Evolutionary conservation across 2,797 vertebrate genomes (phyloP).

Genomic region (Tauraco hartlaubi): DNA sequence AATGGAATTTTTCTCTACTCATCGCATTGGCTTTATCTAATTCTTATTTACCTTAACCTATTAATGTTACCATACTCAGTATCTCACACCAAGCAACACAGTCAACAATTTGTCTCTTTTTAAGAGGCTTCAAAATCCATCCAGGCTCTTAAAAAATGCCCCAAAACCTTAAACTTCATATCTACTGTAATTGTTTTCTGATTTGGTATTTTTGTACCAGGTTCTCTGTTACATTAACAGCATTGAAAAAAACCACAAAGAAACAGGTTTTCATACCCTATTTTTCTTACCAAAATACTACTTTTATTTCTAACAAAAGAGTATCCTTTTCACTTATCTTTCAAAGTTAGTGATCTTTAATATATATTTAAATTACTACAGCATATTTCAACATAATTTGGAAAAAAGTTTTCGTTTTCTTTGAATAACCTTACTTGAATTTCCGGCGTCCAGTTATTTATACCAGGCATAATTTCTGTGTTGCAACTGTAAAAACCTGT

Average conservation of each 20-base stretch:
- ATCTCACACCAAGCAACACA: neutral
- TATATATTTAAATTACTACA: neutral
- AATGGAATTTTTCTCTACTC: neutral
- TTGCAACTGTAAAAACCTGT: constrained; percentile 98
- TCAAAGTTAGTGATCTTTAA: neutral
- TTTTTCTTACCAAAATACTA: neutral
- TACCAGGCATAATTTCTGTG: constrained; percentile 97
- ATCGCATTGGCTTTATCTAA: neutral
- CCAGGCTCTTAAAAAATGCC: neutral
- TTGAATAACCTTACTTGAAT: constrained; percentile 87
- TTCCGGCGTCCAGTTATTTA: constrained; percentile 96
- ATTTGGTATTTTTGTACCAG: neutral
- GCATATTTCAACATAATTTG: neutral
- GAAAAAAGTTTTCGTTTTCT: neutral
- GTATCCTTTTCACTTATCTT: neutral
- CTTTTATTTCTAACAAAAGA: neutral
- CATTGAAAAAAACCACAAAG: neutral
- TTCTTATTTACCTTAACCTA: neutral
- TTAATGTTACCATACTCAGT: neutral
- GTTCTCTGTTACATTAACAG: neutral
- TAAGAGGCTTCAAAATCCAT: neutral
- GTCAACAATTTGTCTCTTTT: neutral
- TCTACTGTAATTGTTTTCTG: neutral
- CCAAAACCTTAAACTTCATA: neutral
- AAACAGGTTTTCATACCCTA: neutral